These are phyloP conservation scores for Eudyptes chrysolophus DNA, from an alignment of 2,113 vertebrate genomes.

Conservation along the genomic window DNA sequence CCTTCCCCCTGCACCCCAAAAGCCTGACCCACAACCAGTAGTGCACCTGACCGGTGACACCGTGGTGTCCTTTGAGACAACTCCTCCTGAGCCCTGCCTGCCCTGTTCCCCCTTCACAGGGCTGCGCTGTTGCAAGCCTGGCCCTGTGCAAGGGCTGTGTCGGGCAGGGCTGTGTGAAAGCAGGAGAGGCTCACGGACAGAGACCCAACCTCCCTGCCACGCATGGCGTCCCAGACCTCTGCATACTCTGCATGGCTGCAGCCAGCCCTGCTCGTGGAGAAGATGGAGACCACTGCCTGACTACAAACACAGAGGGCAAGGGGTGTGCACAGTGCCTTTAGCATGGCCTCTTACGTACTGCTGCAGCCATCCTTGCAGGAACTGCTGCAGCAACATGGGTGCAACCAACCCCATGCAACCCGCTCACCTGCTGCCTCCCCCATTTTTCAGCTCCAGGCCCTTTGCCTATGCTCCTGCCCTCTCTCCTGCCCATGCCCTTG, in stretches of 20 bases:
- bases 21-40: neutral
- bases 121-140: neutral
- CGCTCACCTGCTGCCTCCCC: neutral
- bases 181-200: neutral
- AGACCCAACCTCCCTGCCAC: accelerated
- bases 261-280: accelerated
- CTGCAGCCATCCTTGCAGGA: neutral
- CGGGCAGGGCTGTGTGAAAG: neutral
- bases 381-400: neutral
- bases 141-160: neutral
- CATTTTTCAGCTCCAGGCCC: neutral
- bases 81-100: neutral
- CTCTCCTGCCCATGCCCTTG: conserved; percentile 41
- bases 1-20: neutral
- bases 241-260: neutral
- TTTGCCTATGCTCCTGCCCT: accelerated
- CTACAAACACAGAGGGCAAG: neutral
- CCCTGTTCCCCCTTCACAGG: neutral
- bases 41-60: neutral
- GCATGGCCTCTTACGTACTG: too few relatives aligned
- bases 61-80: accelerated
- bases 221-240: accelerated
- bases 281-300: neutral
- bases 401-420: neutral
- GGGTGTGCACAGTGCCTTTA: neutral